phyloP scores from a whole-genome alignment of 2,888 invertebrate genomes.

The Microctonus hyperodae region DNA sequence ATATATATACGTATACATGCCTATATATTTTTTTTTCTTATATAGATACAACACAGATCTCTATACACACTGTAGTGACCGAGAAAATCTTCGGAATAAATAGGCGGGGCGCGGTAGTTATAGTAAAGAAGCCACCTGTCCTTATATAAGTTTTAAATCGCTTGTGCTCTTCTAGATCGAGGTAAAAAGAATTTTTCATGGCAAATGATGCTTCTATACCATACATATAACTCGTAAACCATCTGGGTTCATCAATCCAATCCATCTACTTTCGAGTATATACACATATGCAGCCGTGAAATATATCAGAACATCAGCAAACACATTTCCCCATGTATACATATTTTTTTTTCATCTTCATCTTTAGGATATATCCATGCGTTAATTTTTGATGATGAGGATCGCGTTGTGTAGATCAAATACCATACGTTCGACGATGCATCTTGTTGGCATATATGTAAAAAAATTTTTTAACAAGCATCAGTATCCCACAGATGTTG shows the following conservation, averaged over 20 bases:
- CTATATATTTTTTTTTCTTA: conserved; percentile 15
- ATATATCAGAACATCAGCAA: too few species aligned
- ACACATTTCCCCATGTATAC: background rate
- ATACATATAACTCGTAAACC: background rate
- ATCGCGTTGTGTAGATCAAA: background rate
- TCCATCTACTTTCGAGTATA: background rate
- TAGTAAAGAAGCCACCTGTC: conserved; percentile 28
- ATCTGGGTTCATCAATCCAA: background rate
- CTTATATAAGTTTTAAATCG: background rate
- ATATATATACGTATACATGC: too few species aligned
- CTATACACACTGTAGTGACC: too few species aligned
- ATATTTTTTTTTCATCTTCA: too few species aligned
- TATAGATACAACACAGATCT: too few species aligned
- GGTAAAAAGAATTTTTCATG: conserved; percentile 5
- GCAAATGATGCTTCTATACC: background rate
- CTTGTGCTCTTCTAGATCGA: background rate
- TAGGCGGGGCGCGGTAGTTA: conserved; percentile 20
- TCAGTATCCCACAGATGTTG: conserved; percentile 36
- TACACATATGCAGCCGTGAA: too few species aligned
- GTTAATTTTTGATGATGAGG: too few species aligned
- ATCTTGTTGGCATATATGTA: too few species aligned
- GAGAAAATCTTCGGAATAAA: conserved; percentile 11
- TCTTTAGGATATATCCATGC: too few species aligned
- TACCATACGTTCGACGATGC: background rate
- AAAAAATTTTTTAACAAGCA: background rate